Base-by-base conservation (phyloP, 2,888 invertebrate species). In the Norana najaformis region DNA sequence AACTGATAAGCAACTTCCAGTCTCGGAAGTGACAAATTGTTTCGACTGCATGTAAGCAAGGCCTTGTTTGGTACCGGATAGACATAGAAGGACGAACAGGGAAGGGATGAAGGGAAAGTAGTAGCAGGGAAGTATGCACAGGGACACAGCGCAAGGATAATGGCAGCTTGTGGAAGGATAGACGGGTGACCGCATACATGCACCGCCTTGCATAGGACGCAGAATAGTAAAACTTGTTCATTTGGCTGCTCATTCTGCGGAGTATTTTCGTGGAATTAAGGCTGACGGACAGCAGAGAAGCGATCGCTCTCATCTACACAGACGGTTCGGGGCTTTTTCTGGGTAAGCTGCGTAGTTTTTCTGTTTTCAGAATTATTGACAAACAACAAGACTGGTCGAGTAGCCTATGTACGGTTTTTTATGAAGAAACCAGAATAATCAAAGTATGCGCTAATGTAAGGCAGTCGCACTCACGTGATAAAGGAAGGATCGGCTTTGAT, bases 1-100 rank as follows among this genome's bases (percentile, higher is more conserved):
- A 69, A n/a, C 69, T 69, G 69, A 69, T 69, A 69, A 69, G 69
- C 30, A 69, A n/a, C 69, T 69, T 69, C 69, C 69, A 69, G 69
- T n/a, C 30, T n/a, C 4, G 30, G 30, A n/a, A 69, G 30, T n/a
- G n/a, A 69, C 69, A 69, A 69, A 69, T 69, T n/a, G n/a, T 69
- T n/a, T 69, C 69, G n/a, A 69, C 69, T n/a, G 69, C 30, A 69
- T 69, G 69, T 69, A 69, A 69, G 69, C 69, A n/a, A n/a, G 8
- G 30, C 8, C n/a, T 69, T 69, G n/a, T n/a, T 69, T 69, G 69
- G n/a, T n/a, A 69, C n/a, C 69, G 20, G 47, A 11, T 3, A 47
- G 18, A 47, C 47, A 47, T 20, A 47, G 47, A 11, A 23, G 23
- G 47, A 69, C 30, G 13, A n/a, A 30, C n/a, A 11, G n/a, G 69